A percentile compares a stretch with the other conserved stretches of the same genome.
Conservation (phyloP, 2,888 invertebrate genomes). For the Platypus cylindrus region DNA sequence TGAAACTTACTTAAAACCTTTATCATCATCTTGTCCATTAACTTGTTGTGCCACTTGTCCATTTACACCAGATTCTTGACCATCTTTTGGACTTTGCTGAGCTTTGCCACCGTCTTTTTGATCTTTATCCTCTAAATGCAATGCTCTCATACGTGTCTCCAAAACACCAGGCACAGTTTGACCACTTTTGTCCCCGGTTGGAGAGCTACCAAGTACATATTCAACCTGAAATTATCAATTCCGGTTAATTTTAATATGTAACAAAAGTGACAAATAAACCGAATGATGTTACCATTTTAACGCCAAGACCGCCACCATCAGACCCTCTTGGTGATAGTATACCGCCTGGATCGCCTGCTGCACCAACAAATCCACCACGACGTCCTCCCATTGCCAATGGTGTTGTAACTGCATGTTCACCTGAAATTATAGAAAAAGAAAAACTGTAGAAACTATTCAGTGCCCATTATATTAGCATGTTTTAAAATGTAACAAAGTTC, state of each 20-base stretch:
- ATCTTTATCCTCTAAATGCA: conserved; percentile 49
- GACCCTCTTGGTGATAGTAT: conserved; percentile 60
- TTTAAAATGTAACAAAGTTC: too few relatives aligned
- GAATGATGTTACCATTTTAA: conserved; percentile 85
- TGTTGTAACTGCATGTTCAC: conserved; percentile 56
- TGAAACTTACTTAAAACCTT: conserved; percentile 73
- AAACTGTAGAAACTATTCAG: too few relatives aligned
- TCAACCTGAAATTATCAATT: conserved; percentile 37
- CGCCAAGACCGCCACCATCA: conserved; percentile 84
- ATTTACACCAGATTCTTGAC: conserved; percentile 32
- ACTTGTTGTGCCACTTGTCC: conserved; percentile 23
- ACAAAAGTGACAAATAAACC: too few relatives aligned
- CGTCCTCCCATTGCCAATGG: conserved; percentile 69
- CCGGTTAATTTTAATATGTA: too few relatives aligned
- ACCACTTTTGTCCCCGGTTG: conserved; percentile 55
- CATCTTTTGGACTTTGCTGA: conserved; percentile 39
- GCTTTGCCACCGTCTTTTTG: conserved; percentile 44
- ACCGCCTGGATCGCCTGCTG: conserved; percentile 37
- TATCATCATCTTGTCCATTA: conserved; percentile 51
- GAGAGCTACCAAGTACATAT: conserved; percentile 88
- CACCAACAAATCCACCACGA: conserved; percentile 45
- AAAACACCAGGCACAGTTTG: conserved; percentile 31
- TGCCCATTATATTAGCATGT: too few relatives aligned
- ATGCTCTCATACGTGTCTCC: conserved; percentile 51
- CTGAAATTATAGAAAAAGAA: conserved; percentile 23